Evolutionary conservation across 1,140 invertebrate species (phyloP).

Genomic region (Calosoma granatense): DNA sequence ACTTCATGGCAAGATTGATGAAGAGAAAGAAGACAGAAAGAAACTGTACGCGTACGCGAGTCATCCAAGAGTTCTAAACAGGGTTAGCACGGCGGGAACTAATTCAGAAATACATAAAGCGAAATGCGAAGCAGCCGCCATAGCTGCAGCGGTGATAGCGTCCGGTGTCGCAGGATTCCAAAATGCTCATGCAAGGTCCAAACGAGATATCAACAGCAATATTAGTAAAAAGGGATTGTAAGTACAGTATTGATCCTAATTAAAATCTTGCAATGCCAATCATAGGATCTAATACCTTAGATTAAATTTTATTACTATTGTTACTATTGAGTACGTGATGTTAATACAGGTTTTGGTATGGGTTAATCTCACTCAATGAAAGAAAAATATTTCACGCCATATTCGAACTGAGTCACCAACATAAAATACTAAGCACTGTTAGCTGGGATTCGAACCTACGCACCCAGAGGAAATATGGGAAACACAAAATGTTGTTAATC

Average conservation of each 20-base stretch:
- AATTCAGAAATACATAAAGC: slow-evolving; percentile 19
- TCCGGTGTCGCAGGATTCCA: slow-evolving; percentile 19
- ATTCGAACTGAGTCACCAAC: too few relatives aligned
- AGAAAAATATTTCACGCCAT: too few relatives aligned
- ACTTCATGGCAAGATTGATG: slow-evolving; percentile 28
- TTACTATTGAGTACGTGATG: too few relatives aligned
- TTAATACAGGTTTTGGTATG: too few relatives aligned
- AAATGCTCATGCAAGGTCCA: neutral
- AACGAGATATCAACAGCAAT: slow-evolving; percentile 19
- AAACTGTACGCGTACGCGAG: slow-evolving; percentile 49
- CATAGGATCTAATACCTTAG: slow-evolving; percentile 10
- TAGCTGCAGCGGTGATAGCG: slow-evolving; percentile 20
- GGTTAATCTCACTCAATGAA: too few relatives aligned
- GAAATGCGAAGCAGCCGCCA: slow-evolving; percentile 30
- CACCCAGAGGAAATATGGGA: too few relatives aligned
- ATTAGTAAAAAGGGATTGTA: slow-evolving; percentile 14
- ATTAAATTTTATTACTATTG: neutral
- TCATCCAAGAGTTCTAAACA: slow-evolving; percentile 41
- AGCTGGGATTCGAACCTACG: too few relatives aligned
- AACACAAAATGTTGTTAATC: too few relatives aligned
- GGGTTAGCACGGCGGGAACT: slow-evolving; percentile 11
- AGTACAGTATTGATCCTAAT: slow-evolving; percentile 3
- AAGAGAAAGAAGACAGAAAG: slow-evolving; percentile 35
- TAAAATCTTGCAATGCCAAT: neutral
- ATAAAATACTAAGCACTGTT: too few relatives aligned